Conservation (phyloP, 2,797 vertebrate genomes). For the Syngnathus rostellatus region DNA sequence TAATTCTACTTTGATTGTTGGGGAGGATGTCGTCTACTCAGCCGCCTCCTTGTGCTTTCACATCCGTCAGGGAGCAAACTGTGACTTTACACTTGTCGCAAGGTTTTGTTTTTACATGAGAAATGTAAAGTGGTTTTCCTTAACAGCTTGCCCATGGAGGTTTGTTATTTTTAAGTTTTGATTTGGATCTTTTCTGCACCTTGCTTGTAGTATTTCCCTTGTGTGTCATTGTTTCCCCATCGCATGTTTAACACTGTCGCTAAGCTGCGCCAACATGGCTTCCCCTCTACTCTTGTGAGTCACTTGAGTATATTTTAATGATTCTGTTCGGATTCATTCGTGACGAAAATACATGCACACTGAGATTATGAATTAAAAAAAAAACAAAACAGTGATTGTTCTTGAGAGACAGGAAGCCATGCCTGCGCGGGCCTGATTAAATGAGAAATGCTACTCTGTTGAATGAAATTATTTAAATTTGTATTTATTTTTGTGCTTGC, state of each 20-base stretch:
- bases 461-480: constrained; percentile 69
- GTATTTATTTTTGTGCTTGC: constrained; percentile 72
- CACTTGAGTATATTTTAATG: not conserved
- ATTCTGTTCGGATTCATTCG: not conserved
- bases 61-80: constrained; percentile 60
- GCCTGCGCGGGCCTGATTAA: constrained; percentile 23
- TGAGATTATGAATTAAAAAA: constrained; percentile 2
- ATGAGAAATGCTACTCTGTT: constrained; percentile 60
- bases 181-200: constrained; percentile 57
- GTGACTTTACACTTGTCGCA: constrained; percentile 53
- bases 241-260: constrained; percentile 44
- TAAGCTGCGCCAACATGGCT: constrained; percentile 26
- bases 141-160: constrained; percentile 38
- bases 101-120: constrained; percentile 56
- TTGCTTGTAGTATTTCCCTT: constrained; percentile 56
- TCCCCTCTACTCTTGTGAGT: constrained; percentile 28
- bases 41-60: constrained; percentile 52
- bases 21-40: constrained; percentile 28
- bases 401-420: constrained; percentile 34
- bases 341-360: constrained; percentile 5
- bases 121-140: constrained; percentile 46
- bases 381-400: constrained; percentile 3
- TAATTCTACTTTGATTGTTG: constrained; percentile 19
- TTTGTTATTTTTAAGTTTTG: constrained; percentile 40
- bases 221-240: constrained; percentile 44